Percentiles rank a stretch among this genome's conserved stretches.
Conservation (phyloP, 64 coral and sea anemone genomes). For the Actinia tenebrosa region DNA sequence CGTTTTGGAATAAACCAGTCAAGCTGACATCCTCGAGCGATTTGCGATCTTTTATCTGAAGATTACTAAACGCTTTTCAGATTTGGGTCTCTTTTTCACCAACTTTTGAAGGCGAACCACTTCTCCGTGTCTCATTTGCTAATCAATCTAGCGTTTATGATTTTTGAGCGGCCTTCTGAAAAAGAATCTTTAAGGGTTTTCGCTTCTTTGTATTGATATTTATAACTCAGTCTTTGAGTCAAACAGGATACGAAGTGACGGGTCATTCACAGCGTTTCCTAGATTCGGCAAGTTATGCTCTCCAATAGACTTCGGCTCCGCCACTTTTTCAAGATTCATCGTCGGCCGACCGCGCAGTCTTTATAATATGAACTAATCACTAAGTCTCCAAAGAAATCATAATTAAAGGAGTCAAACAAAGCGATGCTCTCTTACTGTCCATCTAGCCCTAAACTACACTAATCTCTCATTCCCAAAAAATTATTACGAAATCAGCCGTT, state of each 20-base stretch:
- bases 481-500: neutral
- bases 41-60: neutral
- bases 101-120: neutral
- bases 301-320: slow-evolving; percentile 1
- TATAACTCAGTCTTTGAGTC: neutral
- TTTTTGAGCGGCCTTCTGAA: neutral
- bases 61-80: slow-evolving; percentile 5
- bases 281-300: slow-evolving; percentile 3
- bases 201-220: slow-evolving; percentile 12
- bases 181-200: neutral
- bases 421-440: neutral
- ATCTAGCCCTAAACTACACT: neutral
- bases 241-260: slow-evolving; percentile 1
- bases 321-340: neutral
- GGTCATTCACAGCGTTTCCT: neutral
- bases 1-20: neutral
- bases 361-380: neutral
- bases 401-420: neutral
- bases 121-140: neutral
- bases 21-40: neutral
- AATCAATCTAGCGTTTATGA: neutral
- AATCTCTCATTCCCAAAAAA: neutral
- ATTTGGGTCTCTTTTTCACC: neutral
- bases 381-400: neutral
- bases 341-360: neutral